These are phyloP conservation scores for Apogon talboti DNA, from an alignment of 2,797 vertebrate genomes.

Conservation along the genomic window DNA sequence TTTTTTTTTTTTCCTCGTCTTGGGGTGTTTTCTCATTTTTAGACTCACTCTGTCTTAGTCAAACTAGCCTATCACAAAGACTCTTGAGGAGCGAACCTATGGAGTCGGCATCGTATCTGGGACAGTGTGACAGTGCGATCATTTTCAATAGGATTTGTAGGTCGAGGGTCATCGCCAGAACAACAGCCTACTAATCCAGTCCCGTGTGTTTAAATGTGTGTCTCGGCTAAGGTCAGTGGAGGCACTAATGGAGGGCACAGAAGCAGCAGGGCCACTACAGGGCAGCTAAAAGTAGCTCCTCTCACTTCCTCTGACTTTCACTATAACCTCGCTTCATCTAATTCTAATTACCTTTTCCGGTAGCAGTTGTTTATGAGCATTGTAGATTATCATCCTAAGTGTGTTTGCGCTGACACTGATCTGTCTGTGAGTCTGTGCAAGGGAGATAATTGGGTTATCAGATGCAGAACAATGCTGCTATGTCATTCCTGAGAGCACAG, in stretches of 20 bases:
- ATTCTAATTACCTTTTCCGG: constrained; percentile 58
- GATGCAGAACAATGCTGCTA: constrained; percentile 58
- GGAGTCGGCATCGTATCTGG: constrained; percentile 55
- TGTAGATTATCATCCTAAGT: constrained; percentile 69
- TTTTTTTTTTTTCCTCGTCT: too few species aligned
- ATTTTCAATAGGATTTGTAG: constrained; percentile 79
- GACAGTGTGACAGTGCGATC: constrained; percentile 65
- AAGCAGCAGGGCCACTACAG: constrained; percentile 31
- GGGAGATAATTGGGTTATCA: constrained; percentile 76
- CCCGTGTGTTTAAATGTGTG: constrained; percentile 56
- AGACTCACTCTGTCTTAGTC: constrained; percentile 6
- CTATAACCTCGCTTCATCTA: constrained; percentile 23
- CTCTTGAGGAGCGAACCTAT: constrained; percentile 25
- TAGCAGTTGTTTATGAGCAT: constrained; percentile 56
- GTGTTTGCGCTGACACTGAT: constrained; percentile 69
- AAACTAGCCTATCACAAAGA: constrained; percentile 19
- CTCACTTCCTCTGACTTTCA: constrained; percentile 16
- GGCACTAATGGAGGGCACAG: constrained; percentile 37
- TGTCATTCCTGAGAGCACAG: constrained; percentile 41
- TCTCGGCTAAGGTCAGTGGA: constrained; percentile 54
- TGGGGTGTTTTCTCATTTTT: too few species aligned
- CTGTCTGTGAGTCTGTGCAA: constrained; percentile 58
- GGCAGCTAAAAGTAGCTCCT: constrained; percentile 13
- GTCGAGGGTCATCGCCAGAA: constrained; percentile 81
- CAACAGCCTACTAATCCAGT: constrained; percentile 78